Evolutionary conservation across 2,888 invertebrate genomes (phyloP).

Genomic region (Clitarchus hookeri): DNA sequence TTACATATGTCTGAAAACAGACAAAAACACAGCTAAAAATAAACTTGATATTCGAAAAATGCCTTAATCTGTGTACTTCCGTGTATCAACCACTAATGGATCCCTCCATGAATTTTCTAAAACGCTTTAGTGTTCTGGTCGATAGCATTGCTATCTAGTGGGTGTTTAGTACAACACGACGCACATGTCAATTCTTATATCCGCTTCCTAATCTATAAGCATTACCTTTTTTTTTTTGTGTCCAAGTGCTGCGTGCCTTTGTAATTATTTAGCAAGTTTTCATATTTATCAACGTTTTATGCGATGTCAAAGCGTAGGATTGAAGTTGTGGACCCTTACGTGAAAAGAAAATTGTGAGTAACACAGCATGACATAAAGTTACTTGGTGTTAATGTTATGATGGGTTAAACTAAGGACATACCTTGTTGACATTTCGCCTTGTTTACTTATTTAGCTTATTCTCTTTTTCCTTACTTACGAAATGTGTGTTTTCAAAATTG

Average conservation of each 20-base stretch:
- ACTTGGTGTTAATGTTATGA: neutral
- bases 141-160: neutral
- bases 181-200: neutral
- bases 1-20: no score
- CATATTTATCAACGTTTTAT: neutral
- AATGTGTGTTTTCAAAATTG: no score
- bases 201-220: constrained; percentile 2
- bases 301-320: constrained; percentile 85
- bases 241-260: neutral
- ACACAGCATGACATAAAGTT: neutral
- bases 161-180: neutral
- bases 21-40: no score
- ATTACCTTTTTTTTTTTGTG: neutral
- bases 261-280: neutral
- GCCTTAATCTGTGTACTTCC: no score
- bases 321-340: constrained; percentile 83
- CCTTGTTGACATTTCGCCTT: neutral
- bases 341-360: constrained; percentile 75
- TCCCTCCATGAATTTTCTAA: no score
- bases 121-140: no score
- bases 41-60: no score
- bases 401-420: neutral
- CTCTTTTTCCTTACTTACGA: no score
- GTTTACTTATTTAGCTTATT: no score
- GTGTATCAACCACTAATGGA: no score